phyloP scores from a whole-genome alignment of 2,113 vertebrate species.

The Tragelaphus imberbis region DNA sequence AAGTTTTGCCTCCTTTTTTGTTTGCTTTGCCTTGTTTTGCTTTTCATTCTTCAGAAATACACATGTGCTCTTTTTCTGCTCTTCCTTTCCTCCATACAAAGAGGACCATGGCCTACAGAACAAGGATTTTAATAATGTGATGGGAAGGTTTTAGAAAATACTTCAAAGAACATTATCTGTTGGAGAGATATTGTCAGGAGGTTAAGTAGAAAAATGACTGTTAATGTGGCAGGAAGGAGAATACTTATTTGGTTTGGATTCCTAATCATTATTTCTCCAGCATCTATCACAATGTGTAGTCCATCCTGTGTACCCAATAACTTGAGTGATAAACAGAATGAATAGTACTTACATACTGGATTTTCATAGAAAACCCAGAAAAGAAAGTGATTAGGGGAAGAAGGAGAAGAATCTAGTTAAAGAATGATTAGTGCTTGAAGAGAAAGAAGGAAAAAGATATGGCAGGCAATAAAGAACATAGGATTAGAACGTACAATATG shows the following conservation, averaged over 20 bases:
- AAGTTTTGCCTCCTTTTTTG: neutral
- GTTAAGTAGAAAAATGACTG: neutral
- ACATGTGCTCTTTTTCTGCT: rapidly evolving
- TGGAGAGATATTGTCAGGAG: neutral
- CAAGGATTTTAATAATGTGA: neutral
- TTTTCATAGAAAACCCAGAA: neutral
- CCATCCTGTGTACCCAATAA: neutral
- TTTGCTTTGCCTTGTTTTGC: neutral
- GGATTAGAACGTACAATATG: neutral
- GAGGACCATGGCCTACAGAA: neutral
- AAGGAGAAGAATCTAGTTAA: neutral
- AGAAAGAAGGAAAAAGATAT: neutral
- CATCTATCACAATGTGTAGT: neutral
- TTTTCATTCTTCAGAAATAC: neutral
- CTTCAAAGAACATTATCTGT: neutral
- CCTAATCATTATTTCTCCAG: neutral
- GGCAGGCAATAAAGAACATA: neutral
- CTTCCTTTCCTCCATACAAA: rapidly evolving
- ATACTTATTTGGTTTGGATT: neutral
- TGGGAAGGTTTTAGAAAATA: neutral
- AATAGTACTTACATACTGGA: neutral
- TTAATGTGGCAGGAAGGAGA: neutral
- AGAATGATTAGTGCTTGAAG: neutral
- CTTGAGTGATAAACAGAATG: neutral
- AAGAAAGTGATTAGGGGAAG: neutral